Conservation (phyloP, 2,113 vertebrate genomes). For the Phodopus roborovskii region DNA sequence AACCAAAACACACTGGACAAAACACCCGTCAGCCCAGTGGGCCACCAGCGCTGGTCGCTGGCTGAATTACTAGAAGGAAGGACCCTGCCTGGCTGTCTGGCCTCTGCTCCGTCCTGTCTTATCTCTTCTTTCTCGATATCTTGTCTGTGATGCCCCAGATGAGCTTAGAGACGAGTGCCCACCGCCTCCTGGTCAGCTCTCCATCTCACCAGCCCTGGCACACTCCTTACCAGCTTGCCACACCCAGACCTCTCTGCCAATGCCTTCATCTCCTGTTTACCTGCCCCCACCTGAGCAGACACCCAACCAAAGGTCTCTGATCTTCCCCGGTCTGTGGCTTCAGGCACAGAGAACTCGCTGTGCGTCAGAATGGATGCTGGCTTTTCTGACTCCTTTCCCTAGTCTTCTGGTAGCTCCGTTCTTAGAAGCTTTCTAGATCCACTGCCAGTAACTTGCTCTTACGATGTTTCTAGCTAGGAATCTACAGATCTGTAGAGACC, state of each 20-base stretch:
- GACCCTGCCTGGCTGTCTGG: fast-evolving
- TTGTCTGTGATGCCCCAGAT: neutral
- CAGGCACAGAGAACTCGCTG: fast-evolving
- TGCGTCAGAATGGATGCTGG: fast-evolving
- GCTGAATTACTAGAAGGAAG: neutral
- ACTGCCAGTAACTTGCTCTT: neutral
- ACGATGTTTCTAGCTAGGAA: neutral
- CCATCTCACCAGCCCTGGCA: neutral
- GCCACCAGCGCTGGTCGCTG: neutral
- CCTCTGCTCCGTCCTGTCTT: neutral
- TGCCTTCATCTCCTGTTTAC: too few relatives aligned
- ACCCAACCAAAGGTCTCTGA: neutral
- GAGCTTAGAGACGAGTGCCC: neutral
- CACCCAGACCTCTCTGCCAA: neutral
- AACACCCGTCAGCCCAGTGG: fast-evolving
- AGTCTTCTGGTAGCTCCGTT: neutral
- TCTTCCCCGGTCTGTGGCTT: neutral
- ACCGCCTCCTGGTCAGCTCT: fast-evolving
- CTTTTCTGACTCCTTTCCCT: too few relatives aligned
- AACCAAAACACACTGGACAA: neutral
- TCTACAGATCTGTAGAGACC: neutral
- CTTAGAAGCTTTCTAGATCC: neutral
- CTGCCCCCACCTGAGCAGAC: too few relatives aligned
- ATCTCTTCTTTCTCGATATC: neutral
- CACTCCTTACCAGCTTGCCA: neutral